These are phyloP conservation scores for Apocheima hispidaria DNA, from an alignment of 2,888 invertebrate genomes.

Conservation along the genomic window DNA sequence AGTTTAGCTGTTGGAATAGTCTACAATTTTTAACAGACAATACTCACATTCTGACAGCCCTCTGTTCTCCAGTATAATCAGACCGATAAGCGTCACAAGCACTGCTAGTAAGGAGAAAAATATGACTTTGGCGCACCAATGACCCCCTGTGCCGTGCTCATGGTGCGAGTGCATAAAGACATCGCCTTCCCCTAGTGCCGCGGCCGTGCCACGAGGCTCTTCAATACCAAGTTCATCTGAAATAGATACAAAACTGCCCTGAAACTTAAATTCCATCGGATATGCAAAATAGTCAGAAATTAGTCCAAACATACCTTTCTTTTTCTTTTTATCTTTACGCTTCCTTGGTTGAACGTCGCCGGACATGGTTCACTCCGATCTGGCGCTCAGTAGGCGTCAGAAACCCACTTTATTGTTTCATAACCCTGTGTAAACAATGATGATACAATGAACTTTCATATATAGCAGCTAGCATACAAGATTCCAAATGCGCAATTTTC, in stretches of 20 bases:
- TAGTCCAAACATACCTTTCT: constrained; percentile 88
- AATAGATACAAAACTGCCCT: constrained; percentile 45
- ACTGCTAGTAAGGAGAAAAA: constrained; percentile 92
- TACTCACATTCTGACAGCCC: constrained; percentile 92
- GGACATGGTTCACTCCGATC: constrained; percentile 88
- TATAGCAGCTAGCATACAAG: constrained; percentile 57
- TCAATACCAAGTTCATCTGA: constrained; percentile 80
- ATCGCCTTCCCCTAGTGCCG: constrained; percentile 87
- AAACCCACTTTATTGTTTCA: constrained; percentile 78
- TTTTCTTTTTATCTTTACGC: constrained; percentile 93
- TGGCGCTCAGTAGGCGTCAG: constrained; percentile 78
- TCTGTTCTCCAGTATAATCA: constrained; percentile 93
- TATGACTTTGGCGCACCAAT: constrained; percentile 93
- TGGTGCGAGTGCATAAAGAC: constrained; percentile 92
- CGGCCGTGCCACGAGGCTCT: constrained; percentile 80
- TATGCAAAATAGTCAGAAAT: not conserved
- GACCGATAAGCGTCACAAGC: constrained; percentile 90
- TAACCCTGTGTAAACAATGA: constrained; percentile 82
- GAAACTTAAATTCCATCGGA: constrained; percentile 14
- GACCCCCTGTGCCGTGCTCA: constrained; percentile 92
- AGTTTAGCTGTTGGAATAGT: not conserved
- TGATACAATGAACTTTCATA: constrained; percentile 65
- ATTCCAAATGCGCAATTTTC: constrained; percentile 79
- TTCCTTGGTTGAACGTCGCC: constrained; percentile 95
- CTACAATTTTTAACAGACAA: constrained; percentile 1